Base-by-base conservation (phyloP, 2,888 invertebrate genomes). In the Synergus umbraculus region DNA sequence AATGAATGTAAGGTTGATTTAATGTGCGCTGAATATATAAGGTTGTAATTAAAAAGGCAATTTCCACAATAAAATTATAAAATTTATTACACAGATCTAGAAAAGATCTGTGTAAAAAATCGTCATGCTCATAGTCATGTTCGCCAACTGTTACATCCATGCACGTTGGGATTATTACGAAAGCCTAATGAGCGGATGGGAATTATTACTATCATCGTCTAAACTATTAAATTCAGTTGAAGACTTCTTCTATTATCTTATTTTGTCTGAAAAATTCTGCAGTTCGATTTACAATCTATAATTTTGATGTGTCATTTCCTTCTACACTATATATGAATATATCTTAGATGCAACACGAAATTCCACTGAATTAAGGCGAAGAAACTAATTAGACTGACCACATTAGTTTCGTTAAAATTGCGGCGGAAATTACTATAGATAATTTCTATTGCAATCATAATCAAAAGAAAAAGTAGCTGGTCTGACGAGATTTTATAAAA, bases 101-200 rank as follows among this genome's bases (percentile, higher is more conserved):
- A 44, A 49, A 44, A 49, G 15, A 49, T 49, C 49, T 54, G 7
- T 54, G n/a, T 15, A 54, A 54, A 7, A 9, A 54, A 9, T 54
- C 54, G 7, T 54, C 54, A 54, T 54, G 54, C 54, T 69, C 13
- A 69, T 69, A 49, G 15, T 29, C 69, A 69, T 69, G 46, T 69
- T 69, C 69, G 15, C 49, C 18, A 69, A 69, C 69, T 69, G 69
- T 69, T 69, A 44, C 69, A 69, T 69, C 15, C 22, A 29, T 29
- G 22, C 69, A 69, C 69, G 15, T 69, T 29, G 46, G 29, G 49
- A 46, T 46, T 69, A 69, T 69, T 69, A 49, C 13, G 46, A 18
- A 49, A 69, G 69, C 15, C 5, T 29, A 69, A 69, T 49, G 49
- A 69, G 69, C 69, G 69, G 69, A 69, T 69, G 22, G 9, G 15